Percentiles rank a stretch among this genome's conserved stretches.
Conservation (phyloP, 2,113 vertebrate species). For the Amblyopsis rosae region DNA sequence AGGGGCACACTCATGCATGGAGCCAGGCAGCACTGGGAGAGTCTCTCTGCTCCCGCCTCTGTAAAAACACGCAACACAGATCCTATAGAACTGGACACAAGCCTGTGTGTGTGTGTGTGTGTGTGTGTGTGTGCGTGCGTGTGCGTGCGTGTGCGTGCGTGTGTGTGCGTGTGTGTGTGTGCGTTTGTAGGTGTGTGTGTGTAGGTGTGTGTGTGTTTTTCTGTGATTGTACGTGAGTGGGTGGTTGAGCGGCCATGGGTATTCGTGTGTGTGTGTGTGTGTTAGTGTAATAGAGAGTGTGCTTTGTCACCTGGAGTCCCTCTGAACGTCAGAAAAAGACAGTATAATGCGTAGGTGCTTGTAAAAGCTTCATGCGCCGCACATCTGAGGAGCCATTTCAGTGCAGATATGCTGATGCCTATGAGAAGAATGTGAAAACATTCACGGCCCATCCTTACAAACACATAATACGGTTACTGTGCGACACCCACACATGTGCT, state of each 20-base stretch:
- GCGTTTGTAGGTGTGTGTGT: constrained; percentile 15
- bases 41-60: constrained; percentile 58
- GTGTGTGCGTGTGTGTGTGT: constrained; percentile 12
- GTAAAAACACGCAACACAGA: constrained; percentile 57
- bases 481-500: constrained; percentile 56
- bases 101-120: constrained; percentile 14
- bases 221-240: constrained; percentile 4
- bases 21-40: constrained; percentile 66
- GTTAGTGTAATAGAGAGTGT: background rate
- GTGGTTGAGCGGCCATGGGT: background rate
- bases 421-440: constrained; percentile 68
- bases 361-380: constrained; percentile 53
- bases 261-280: background rate
- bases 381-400: constrained; percentile 58
- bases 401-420: constrained; percentile 69
- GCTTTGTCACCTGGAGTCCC: constrained; percentile 39
- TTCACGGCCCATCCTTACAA: constrained; percentile 59
- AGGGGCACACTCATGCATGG: constrained; percentile 76
- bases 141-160: background rate
- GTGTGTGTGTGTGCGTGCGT: constrained; percentile 15
- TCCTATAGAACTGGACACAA: constrained; percentile 44
- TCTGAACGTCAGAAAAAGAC: constrained; percentile 64
- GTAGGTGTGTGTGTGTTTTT: constrained; percentile 7
- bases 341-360: constrained; percentile 59
- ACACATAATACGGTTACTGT: constrained; percentile 61